Base-by-base conservation (phyloP, 2,888 invertebrate genomes). In the Lasioglossum oenotherae region DNA sequence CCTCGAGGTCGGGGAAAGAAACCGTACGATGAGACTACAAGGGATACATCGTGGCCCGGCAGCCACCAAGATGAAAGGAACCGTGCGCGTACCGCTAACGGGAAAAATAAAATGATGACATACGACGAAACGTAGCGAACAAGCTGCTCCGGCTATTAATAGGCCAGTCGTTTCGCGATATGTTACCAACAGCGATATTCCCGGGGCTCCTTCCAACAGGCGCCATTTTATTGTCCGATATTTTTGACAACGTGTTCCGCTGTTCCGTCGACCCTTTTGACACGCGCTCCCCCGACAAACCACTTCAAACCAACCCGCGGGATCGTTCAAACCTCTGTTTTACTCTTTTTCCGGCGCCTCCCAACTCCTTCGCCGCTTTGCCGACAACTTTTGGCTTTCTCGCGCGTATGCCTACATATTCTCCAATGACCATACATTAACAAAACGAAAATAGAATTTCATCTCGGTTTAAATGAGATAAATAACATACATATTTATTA, bases 21-120 rank as follows among this genome's bases (percentile, higher is more conserved):
- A 88, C 82, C 80, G 81, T 87, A 84, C 78, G 84, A 81, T 82
- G 86, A 57, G 81, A 79, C 84, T 82, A 81, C 80, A 80, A 87
- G 84, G 82, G 87, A 80, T 82, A 84, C 82, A 76, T 75, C 88
- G 82, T 82, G 81, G 81, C 80, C 60, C 74, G 60, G 78, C 80
- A 82, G 80, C 53, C 49, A 78, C 60, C 71, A 87, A 92, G 92
- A 92, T 92, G 92, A 92, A 92, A 92, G 92, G 88, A 84, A 87
- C 79, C 83, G 84, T 77, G 82, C 67, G 49, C 76, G 64, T 75
- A 31, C 64, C 84, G 49, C 67, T 78, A 80, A 84, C 80, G 78
- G 87, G 89, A 88, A 86, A 92, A 92, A 92, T 90, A 89, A 92
- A 91, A 92, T 86, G 80, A 89, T 87, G 87, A 90, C 88, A 87